phyloP scores from a whole-genome alignment of 1,140 invertebrate genomes.

The Eulimnadia texana region DNA sequence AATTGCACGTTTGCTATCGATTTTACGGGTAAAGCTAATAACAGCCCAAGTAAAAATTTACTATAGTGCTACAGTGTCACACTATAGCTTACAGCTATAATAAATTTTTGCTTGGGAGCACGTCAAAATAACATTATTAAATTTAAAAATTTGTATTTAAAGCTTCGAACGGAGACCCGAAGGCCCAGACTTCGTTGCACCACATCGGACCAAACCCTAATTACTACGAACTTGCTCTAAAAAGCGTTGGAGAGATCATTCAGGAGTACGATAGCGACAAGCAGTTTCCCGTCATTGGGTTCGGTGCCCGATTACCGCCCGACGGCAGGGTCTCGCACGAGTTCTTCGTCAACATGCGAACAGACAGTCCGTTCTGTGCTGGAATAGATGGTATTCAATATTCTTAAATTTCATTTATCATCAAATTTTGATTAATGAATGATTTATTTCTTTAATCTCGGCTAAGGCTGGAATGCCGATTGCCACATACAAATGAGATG shows the following conservation, averaged over 20 bases:
- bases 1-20: slow-evolving; percentile 43
- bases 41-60: background rate
- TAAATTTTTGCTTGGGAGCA: no score
- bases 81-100: no score
- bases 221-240: slow-evolving; percentile 42
- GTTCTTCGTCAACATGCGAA: slow-evolving; percentile 41
- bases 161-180: slow-evolving; percentile 49
- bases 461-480: no score
- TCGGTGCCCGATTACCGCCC: slow-evolving; percentile 39
- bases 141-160: no score
- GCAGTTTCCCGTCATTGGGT: slow-evolving; percentile 40
- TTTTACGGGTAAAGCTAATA: slow-evolving; percentile 38
- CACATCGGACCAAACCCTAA: slow-evolving; percentile 36
- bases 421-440: background rate
- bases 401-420: background rate
- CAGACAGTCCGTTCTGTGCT: slow-evolving; percentile 39
- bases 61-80: no score
- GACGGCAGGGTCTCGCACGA: slow-evolving; percentile 38
- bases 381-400: slow-evolving; percentile 26
- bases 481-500: no score
- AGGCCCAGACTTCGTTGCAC: slow-evolving; percentile 40
- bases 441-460: background rate
- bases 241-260: slow-evolving; percentile 44
- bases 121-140: background rate
- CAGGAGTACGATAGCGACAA: slow-evolving; percentile 45